phyloP scores from a whole-genome alignment of 2,888 invertebrate genomes.

The Dinocampus coccinellae region DNA sequence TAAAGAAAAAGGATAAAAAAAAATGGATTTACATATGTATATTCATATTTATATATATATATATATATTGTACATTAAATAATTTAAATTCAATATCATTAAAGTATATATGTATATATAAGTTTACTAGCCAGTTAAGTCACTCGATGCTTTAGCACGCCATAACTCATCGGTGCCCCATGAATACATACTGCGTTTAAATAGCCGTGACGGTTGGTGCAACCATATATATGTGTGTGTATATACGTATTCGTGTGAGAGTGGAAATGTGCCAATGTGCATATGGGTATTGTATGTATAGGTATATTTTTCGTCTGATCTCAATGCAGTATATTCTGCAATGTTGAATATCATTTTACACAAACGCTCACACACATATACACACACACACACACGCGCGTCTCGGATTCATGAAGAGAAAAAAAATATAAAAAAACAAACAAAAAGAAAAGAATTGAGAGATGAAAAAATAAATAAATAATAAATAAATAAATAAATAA shows the following conservation, averaged over 20 bases:
- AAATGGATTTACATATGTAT: too few relatives aligned
- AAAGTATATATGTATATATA: neutral
- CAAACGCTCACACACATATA: neutral
- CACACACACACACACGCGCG: too few relatives aligned
- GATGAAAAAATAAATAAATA: too few relatives aligned
- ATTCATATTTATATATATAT: too few relatives aligned
- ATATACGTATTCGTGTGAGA: neutral
- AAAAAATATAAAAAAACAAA: too few relatives aligned
- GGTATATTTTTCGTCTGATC: neutral
- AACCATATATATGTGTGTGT: constrained; percentile 12
- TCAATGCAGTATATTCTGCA: neutral
- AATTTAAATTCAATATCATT: neutral
- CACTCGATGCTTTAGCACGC: constrained; percentile 58
- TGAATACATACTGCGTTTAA: constrained; percentile 43
- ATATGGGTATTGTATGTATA: neutral
- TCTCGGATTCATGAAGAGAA: too few relatives aligned
- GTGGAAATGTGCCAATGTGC: neutral
- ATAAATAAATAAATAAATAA: too few relatives aligned
- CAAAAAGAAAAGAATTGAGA: too few relatives aligned
- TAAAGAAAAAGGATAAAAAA: too few relatives aligned
- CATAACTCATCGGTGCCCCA: constrained; percentile 56
- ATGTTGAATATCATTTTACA: constrained; percentile 13
- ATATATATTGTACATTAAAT: neutral
- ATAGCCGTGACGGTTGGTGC: constrained; percentile 42
- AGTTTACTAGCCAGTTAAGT: constrained; percentile 50